Base-by-base conservation (phyloP, 2,113 vertebrate genomes). In the Mormyrus lacerda region DNA sequence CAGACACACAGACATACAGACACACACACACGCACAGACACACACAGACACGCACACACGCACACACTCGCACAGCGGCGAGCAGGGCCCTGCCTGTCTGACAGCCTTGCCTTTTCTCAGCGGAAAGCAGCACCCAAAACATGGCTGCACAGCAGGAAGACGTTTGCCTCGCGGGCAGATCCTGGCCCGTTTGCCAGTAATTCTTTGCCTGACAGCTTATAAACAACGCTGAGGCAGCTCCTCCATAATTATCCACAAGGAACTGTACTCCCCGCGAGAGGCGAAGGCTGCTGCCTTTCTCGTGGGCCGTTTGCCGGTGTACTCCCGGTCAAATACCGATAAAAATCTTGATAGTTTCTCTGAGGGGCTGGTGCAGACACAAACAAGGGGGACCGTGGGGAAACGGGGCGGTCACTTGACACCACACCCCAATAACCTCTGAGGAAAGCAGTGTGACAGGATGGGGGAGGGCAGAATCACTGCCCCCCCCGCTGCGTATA, bases 151-250 rank as follows among this genome's bases (percentile, higher is more conserved):
- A 90, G 13, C 50, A 53, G 85, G 88, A 91, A 92, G 89, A 92
- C 86, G 86, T 90, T 61, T 88, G n/a, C 87, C 24, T 91, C 19
- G 15, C 88, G 89, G 73, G 89, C 90, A 89, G 45, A 90, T 92
- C 89, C 89, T 92, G 83, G 89, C 89, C 83, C 85, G 89, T 91
- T 90, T 90, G 89, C 21, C 90, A 86, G 15, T 76, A 76, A 89
- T 88, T 90, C 90, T 93, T 90, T 93, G 92, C 93, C 93, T 93
- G 90, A 94, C 91, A 94, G 91, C 91, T 93, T 92, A 92, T 91
- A 91, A 92, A 92, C 89, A 90, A 89, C 94, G 92, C 94, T 93
- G 92, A 93, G 87, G 87, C 91, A 91, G 88, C 89, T 91, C 84
- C 89, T 91, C 86, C 89, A 69, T 91, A 92, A 92, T 91, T 93